Evolutionary conservation across 2,113 vertebrate genomes (phyloP).

Genomic region (Megaleporinus macrocephalus): DNA sequence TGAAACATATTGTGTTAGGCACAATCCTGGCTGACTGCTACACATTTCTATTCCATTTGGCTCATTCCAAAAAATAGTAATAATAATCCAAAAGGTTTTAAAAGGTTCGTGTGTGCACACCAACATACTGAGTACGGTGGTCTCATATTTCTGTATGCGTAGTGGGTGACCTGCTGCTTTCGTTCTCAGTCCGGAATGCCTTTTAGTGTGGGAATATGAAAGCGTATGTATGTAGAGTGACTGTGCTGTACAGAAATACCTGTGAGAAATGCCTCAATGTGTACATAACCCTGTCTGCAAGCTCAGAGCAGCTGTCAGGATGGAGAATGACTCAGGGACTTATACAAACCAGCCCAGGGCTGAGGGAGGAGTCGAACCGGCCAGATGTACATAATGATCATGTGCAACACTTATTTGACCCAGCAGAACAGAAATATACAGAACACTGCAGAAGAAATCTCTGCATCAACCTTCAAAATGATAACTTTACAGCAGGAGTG

Average conservation of each 20-base stretch:
- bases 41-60: conserved; percentile 11
- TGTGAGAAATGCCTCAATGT: conserved; percentile 9
- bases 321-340: conserved; percentile 4
- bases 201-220: conserved; percentile 18
- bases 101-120: neutral
- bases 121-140: neutral
- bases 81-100: no score
- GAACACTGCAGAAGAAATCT: no score
- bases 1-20: conserved; percentile 20
- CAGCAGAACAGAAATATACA: neutral
- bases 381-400: neutral
- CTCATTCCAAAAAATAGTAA: no score
- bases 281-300: neutral
- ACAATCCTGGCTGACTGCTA: conserved; percentile 11
- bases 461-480: neutral
- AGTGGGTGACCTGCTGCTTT: neutral
- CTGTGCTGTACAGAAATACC: neutral
- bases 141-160: no score
- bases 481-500: no score
- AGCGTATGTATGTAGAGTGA: neutral
- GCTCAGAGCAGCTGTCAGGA: conserved; percentile 13
- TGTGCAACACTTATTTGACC: neutral
- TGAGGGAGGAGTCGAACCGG: neutral
- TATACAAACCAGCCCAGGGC: neutral
- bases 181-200: neutral